Conservation (phyloP, 2,888 invertebrate species). For the Alviniconcha strummeri region DNA sequence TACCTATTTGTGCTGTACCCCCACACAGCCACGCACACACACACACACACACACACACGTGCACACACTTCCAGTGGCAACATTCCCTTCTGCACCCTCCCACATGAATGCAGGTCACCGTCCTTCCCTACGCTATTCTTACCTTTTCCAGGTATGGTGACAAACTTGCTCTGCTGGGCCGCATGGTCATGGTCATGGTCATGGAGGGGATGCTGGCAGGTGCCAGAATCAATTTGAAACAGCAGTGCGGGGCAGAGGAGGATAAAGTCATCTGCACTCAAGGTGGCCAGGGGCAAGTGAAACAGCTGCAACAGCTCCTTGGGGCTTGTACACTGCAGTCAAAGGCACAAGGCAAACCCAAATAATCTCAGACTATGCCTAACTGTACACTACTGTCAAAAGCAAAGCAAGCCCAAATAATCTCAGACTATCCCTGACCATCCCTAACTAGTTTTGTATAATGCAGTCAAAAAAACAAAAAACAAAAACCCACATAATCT, state of each 20-base stretch:
- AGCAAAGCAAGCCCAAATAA: too few species aligned
- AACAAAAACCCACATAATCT: too few species aligned
- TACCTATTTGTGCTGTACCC: not conserved
- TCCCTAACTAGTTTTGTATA: too few species aligned
- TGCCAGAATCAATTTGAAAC: conserved; percentile 63
- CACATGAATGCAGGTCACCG: not conserved
- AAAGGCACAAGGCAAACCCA: not conserved
- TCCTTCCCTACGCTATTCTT: not conserved
- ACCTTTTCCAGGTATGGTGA: not conserved
- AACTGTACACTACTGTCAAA: too few species aligned
- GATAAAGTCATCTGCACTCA: conserved; percentile 51
- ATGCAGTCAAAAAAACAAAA: too few species aligned
- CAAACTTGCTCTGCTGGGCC: not conserved
- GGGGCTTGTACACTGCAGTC: conserved; percentile 33
- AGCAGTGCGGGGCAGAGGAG: conserved; percentile 70
- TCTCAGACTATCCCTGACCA: too few species aligned
- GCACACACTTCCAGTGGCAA: not conserved
- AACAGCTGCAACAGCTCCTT: conserved; percentile 34
- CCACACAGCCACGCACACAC: too few species aligned
- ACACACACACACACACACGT: not conserved
- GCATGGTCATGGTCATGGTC: too few species aligned
- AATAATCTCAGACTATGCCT: not conserved
- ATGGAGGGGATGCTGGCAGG: conserved; percentile 41
- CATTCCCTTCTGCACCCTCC: not conserved
- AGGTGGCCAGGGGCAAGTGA: conserved; percentile 29